phyloP scores from a whole-genome alignment of 2,797 vertebrate species.

The Neoniphon sammara region DNA sequence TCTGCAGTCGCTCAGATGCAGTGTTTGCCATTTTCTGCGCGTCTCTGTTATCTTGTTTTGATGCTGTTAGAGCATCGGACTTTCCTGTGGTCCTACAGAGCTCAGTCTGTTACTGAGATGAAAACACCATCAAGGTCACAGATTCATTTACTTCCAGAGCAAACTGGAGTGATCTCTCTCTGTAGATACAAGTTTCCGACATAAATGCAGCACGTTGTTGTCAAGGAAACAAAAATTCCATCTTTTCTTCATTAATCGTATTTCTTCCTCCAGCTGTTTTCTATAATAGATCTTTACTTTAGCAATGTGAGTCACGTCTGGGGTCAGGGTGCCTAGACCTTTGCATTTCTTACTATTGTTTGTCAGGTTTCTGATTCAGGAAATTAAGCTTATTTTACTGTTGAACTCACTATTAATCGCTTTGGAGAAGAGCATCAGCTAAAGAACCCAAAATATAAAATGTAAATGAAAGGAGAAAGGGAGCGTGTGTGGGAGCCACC shows the following conservation, averaged over 20 bases:
- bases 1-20: neutral
- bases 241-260: no score
- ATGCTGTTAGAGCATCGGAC: neutral
- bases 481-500: neutral
- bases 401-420: neutral
- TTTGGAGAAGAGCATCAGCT: neutral
- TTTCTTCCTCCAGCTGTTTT: no score
- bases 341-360: no score
- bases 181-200: no score
- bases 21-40: neutral
- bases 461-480: neutral
- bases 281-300: no score
- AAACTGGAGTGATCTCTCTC: no score
- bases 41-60: neutral
- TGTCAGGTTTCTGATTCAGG: neutral
- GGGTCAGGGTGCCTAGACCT: no score
- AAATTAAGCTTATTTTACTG: neutral
- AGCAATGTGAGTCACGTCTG: no score
- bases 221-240: no score
- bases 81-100: neutral
- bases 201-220: no score
- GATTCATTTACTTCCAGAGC: no score
- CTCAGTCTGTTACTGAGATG: neutral
- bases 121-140: no score
- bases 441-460: neutral